Percentiles rank a stretch among this genome's conserved stretches.
Conservation (phyloP, 1,140 invertebrate genomes). For the Trachelipus rathkii region DNA sequence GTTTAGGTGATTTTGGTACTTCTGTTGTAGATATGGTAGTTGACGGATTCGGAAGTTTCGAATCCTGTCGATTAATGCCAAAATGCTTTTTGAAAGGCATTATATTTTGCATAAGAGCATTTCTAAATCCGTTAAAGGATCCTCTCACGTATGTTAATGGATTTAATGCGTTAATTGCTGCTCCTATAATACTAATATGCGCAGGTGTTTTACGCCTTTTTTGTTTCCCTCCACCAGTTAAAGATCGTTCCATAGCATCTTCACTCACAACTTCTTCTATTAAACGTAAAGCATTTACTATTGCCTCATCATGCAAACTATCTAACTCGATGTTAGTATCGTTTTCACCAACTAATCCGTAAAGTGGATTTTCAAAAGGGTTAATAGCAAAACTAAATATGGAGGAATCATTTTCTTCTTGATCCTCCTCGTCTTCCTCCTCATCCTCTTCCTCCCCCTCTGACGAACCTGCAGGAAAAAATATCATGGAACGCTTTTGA, state of each 20-base stretch:
- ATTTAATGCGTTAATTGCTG: not conserved
- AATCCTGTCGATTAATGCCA: not conserved
- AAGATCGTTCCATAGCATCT: not conserved
- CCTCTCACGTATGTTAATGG: not conserved
- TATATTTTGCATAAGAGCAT: not conserved
- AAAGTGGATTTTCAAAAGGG: not conserved
- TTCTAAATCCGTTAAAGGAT: not conserved
- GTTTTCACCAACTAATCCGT: not conserved
- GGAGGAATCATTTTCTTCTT: not conserved
- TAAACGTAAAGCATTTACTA: not conserved
- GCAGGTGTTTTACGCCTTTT: not conserved
- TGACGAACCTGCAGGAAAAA: slow-evolving; percentile 7
- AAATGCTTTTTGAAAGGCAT: not conserved
- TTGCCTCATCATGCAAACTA: no score
- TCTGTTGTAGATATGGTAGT: not conserved
- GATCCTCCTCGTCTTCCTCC: not conserved
- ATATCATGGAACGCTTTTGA: not conserved
- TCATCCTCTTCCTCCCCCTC: not conserved
- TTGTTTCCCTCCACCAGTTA: not conserved
- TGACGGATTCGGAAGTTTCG: not conserved
- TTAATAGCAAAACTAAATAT: not conserved
- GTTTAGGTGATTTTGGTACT: not conserved
- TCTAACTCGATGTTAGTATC: no score
- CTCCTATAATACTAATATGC: not conserved
- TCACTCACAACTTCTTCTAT: not conserved